phyloP scores from a whole-genome alignment of 2,797 vertebrate genomes.

The Sebastes iracundus region DNA sequence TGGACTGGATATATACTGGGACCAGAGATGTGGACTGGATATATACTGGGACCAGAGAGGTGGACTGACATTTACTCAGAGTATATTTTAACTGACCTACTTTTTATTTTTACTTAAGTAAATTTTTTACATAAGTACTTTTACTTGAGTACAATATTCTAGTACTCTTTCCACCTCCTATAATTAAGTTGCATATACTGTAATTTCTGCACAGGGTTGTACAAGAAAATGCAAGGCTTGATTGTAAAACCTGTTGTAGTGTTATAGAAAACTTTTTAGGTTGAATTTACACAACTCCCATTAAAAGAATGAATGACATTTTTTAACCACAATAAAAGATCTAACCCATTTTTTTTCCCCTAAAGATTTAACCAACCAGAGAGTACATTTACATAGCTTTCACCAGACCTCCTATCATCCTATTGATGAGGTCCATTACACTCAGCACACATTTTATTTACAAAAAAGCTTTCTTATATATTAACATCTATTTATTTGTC shows the following conservation, averaged over 20 bases:
- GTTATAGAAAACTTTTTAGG: not conserved
- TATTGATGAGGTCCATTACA: not conserved
- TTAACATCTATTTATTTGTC: not conserved
- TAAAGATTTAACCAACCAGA: not conserved
- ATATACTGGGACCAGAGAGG: not conserved
- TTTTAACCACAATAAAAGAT: not conserved
- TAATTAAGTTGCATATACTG: not conserved
- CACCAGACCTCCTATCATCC: not conserved
- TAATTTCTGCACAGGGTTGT: too few species aligned
- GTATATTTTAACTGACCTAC: not conserved
- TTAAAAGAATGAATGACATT: not conserved
- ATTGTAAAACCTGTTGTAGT: not conserved
- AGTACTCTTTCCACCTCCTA: not conserved
- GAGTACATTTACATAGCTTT: not conserved
- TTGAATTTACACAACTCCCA: not conserved
- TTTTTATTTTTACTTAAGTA: not conserved
- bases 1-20: not conserved
- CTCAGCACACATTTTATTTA: not conserved
- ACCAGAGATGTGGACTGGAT: too few species aligned
- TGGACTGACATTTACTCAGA: not conserved
- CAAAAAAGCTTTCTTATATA: not conserved
- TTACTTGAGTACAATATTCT: not conserved
- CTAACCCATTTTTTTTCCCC: not conserved
- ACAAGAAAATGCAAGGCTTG: not conserved
- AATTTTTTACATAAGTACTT: not conserved